These are phyloP conservation scores for Congeria kusceri DNA, from an alignment of 2,888 invertebrate species.

Conservation along the genomic window DNA sequence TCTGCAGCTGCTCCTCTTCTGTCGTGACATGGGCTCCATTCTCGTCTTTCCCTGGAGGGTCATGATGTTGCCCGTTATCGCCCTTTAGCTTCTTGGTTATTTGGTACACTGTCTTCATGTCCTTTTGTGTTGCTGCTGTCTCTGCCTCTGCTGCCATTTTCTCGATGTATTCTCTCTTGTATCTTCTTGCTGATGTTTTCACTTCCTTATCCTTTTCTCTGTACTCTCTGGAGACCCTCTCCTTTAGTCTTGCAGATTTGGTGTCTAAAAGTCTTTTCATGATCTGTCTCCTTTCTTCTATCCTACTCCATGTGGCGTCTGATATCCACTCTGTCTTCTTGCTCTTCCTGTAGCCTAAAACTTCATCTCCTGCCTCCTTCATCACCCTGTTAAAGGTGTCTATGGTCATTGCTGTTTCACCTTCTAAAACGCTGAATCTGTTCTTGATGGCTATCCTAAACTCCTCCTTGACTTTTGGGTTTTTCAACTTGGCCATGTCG, in stretches of 20 bases:
- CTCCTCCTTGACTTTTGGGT: too few species aligned
- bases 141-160: slow-evolving; percentile 18
- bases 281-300: slow-evolving; percentile 6
- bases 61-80: slow-evolving; percentile 1
- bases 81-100: slow-evolving; percentile 8
- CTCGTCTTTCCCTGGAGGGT: slow-evolving; percentile 10
- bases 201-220: slow-evolving; percentile 11
- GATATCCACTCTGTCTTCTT: slow-evolving; percentile 16
- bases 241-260: slow-evolving; percentile 17
- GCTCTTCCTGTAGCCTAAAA: slow-evolving; percentile 4
- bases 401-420: slow-evolving; percentile 9
- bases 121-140: slow-evolving; percentile 11
- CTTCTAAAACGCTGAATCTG: neutral
- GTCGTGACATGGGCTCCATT: neutral
- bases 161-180: slow-evolving; percentile 7
- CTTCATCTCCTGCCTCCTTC: slow-evolving; percentile 2
- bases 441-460: neutral
- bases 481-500: neutral
- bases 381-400: slow-evolving; percentile 6
- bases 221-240: neutral
- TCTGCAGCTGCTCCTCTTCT: neutral
- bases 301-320: slow-evolving; percentile 1
- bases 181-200: slow-evolving; percentile 10
- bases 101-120: slow-evolving; percentile 23
- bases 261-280: slow-evolving; percentile 7